These are phyloP conservation scores for Listrodromus nycthemerus DNA, from an alignment of 2,888 invertebrate genomes.

Conservation along the genomic window DNA sequence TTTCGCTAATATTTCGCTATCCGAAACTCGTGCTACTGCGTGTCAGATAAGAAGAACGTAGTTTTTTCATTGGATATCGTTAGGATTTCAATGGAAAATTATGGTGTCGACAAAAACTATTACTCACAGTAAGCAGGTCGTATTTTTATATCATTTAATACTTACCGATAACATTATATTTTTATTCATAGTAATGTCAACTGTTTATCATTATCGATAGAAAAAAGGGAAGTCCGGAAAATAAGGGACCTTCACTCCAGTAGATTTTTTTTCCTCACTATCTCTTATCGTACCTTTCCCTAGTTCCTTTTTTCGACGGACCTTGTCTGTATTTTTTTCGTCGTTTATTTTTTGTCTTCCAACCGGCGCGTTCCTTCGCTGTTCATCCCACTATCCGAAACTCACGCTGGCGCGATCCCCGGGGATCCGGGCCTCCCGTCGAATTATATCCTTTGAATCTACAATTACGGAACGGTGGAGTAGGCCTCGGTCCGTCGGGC, in stretches of 20 bases:
- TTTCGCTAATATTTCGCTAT: slow-evolving; percentile 13
- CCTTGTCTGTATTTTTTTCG: not conserved
- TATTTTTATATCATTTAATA: no score
- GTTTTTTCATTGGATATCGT: no score
- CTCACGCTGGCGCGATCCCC: slow-evolving; percentile 64
- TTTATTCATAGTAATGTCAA: no score
- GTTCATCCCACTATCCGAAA: slow-evolving; percentile 18
- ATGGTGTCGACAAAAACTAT: no score
- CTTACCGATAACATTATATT: no score
- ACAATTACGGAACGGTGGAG: slow-evolving; percentile 80
- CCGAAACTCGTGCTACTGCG: slow-evolving; percentile 25
- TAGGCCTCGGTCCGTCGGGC: slow-evolving; percentile 58
- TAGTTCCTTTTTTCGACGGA: slow-evolving; percentile 35
- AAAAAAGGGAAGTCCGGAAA: not conserved
- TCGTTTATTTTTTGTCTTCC: not conserved
- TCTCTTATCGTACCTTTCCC: slow-evolving; percentile 20
- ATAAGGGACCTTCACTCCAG: slow-evolving; percentile 19
- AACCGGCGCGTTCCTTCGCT: slow-evolving; percentile 6
- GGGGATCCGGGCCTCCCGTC: slow-evolving; percentile 67
- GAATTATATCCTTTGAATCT: slow-evolving; percentile 85
- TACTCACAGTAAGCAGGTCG: no score
- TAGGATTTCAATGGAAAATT: no score
- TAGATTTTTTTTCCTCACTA: slow-evolving; percentile 1
- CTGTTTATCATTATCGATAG: not conserved
- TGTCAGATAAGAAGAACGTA: no score